phyloP scores from a whole-genome alignment of 1,140 invertebrate species.

The Hesperophylax magnus region DNA sequence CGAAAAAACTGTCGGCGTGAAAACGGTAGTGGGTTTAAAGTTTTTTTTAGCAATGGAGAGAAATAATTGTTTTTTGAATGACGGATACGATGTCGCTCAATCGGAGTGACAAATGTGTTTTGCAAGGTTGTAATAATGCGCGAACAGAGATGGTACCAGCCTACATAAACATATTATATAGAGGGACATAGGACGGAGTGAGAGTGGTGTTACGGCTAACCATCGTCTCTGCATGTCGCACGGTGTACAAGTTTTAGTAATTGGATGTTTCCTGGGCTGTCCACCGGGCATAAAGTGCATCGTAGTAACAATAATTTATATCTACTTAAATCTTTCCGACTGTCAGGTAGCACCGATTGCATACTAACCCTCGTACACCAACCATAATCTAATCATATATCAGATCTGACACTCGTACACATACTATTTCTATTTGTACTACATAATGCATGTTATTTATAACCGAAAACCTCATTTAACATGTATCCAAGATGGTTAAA shows the following conservation, averaged over 20 bases:
- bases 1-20: neutral
- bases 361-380: too few species aligned
- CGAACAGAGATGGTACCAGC: neutral
- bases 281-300: neutral
- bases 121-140: neutral
- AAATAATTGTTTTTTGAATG: slow-evolving; percentile 19
- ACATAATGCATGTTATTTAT: too few species aligned
- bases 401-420: too few species aligned
- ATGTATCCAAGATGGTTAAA: too few species aligned
- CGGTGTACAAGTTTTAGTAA: slow-evolving; percentile 14
- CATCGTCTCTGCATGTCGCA: slow-evolving; percentile 11
- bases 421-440: too few species aligned
- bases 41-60: slow-evolving; percentile 1
- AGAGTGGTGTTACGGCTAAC: neutral
- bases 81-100: neutral
- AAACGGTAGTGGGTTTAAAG: slow-evolving; percentile 3
- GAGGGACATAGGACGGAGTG: neutral
- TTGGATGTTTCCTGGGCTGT: slow-evolving; percentile 21
- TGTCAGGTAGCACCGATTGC: too few species aligned
- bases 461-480: too few species aligned
- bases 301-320: too few species aligned
- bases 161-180: neutral
- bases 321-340: too few species aligned
- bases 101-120: slow-evolving; percentile 8
- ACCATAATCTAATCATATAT: too few species aligned